Evolutionary conservation across 2,113 vertebrate genomes (phyloP).

Genomic region (Conger conger): DNA sequence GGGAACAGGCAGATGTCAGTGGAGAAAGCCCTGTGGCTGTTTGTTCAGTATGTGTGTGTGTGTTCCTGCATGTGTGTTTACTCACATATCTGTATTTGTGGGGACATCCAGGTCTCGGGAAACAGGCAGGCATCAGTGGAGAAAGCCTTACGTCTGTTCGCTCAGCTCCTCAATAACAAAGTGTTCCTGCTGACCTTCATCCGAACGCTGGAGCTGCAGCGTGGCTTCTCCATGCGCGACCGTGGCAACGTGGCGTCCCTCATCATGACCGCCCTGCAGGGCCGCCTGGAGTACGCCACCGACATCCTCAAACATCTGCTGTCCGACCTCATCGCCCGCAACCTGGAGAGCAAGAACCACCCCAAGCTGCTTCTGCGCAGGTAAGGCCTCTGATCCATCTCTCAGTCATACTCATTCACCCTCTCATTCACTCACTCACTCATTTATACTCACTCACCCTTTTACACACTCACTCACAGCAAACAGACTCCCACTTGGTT

Average conservation of each 20-base stretch:
- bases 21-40: slow-evolving; percentile 78
- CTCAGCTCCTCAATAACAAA: slow-evolving; percentile 97
- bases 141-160: slow-evolving; percentile 95
- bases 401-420: not conserved
- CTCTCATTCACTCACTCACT: not conserved
- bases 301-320: slow-evolving; percentile 96
- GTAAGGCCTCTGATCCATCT: slow-evolving; percentile 54
- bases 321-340: slow-evolving; percentile 94
- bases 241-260: slow-evolving; percentile 97
- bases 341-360: slow-evolving; percentile 98
- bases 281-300: slow-evolving; percentile 92
- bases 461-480: not conserved
- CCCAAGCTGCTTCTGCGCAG: slow-evolving; percentile 95
- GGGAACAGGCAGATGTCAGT: slow-evolving; percentile 92
- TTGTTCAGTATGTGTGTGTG: not conserved
- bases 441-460: not conserved
- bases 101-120: slow-evolving; percentile 80
- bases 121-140: slow-evolving; percentile 93
- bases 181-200: slow-evolving; percentile 96
- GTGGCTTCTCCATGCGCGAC: slow-evolving; percentile 97
- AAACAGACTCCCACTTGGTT: too few species aligned
- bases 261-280: slow-evolving; percentile 95
- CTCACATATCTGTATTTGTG: not conserved
- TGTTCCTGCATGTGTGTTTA: slow-evolving; percentile 35
- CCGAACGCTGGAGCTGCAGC: slow-evolving; percentile 91